phyloP scores from a whole-genome alignment of 2,888 invertebrate genomes.

The Selenia dentaria region DNA sequence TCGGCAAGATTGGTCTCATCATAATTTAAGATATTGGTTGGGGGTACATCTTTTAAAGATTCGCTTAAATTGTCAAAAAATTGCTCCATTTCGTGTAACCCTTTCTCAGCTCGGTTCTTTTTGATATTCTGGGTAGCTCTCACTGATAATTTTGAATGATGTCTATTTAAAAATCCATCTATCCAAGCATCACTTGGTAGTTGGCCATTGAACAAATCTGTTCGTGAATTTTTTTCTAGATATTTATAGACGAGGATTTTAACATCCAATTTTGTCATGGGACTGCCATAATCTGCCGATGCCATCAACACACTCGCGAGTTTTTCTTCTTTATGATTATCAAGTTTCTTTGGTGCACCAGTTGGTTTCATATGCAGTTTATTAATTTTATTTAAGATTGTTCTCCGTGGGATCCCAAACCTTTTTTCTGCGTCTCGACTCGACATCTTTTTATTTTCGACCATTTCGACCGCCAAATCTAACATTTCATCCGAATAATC shows the following conservation, averaged over 20 bases:
- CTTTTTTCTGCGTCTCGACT: conserved; percentile 24
- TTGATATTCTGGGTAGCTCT: conserved; percentile 35
- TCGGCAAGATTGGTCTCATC: conserved; percentile 13
- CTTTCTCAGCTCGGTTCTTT: conserved; percentile 32
- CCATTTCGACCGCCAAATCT: conserved; percentile 17
- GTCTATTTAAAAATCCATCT: conserved; percentile 4
- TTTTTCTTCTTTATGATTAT: conserved; percentile 24
- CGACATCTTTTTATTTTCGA: conserved; percentile 11
- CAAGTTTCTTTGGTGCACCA: conserved; percentile 13
- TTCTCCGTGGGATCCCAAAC: conserved; percentile 29
- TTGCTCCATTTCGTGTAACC: conserved; percentile 24
- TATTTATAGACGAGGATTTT: conserved; percentile 9
- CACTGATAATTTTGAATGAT: conserved; percentile 16
- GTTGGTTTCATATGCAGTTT: conserved; percentile 20
- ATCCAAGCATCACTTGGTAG: conserved; percentile 16
- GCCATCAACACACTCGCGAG: conserved; percentile 13
- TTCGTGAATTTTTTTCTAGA: conserved; percentile 28
- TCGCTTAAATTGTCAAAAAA: conserved; percentile 8
- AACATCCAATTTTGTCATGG: conserved; percentile 32
- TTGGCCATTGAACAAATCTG: conserved; percentile 22
- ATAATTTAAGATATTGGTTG: conserved; percentile 10
- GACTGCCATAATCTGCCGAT: conserved; percentile 23
- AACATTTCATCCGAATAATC: conserved; percentile 17
- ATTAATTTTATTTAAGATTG: conserved; percentile 19
- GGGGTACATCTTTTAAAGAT: conserved; percentile 4